Evolutionary conservation across 2,113 vertebrate species (phyloP), one percentile per base, ranked within the genome.

Genomic region (Poicephalus gulielmi): DNA sequence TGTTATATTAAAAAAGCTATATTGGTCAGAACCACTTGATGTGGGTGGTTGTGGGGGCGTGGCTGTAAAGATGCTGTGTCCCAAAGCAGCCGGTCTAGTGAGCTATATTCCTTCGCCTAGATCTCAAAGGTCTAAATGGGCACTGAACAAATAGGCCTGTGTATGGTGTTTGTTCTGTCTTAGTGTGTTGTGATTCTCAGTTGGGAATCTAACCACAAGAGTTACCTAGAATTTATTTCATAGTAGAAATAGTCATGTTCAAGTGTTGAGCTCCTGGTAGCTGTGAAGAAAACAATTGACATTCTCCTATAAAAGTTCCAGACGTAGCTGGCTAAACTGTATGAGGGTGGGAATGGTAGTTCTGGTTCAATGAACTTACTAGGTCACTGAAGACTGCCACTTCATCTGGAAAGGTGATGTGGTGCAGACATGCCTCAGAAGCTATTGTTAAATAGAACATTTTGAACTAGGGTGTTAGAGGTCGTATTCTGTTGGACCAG

Each of bases 231-330:
- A 75, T 60, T 59, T n/a, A 28, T 63, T 63, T 75, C 33, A 4
- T 35, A 13, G 43, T 49, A 69, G 79, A 73, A 88, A 24, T 23
- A 74, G 53, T 18, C 5, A 6, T 30, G 17, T 62, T 74, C 30
- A 46, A 76, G 46, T 39, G 28, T 62, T 76, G 49, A 74, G 64
- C n/a, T 83, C 16, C 50, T 92, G 50, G 60, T 92, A 43, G 86
- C 47, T 82, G 33, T 44, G 81, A 84, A 70, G 47, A 90, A 83
- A 93, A 77, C 79, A 86, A 84, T 35, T 84, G n/a, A 24, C 5
- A 8, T 80, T 86, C 28, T 83, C 14, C 31, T 75, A 3, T 78
- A 46, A 55, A 84, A 92, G 50, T 86, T 88, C 44, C 70, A 47
- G 55, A 3, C 43, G 33, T 63, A 86, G 76, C 46, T 75, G 47